Base-by-base conservation (phyloP, 1,140 invertebrate species). In the Bombyx mandarina region DNA sequence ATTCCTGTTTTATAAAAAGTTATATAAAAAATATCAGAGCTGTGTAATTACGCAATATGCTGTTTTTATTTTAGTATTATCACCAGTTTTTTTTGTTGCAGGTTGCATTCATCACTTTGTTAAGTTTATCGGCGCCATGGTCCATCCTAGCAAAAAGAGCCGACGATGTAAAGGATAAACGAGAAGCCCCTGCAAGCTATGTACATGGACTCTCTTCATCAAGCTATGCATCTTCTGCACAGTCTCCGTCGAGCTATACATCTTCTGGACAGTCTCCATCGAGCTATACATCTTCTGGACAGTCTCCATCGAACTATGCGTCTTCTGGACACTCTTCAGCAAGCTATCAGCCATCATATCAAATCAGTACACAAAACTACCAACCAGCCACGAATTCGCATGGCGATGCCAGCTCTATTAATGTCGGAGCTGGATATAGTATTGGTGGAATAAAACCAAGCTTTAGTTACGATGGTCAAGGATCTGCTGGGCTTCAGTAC, bases 391-490 rank as follows among this genome's bases (percentile, higher is more conserved):
- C 69, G 5, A 61, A 62, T 42, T 67, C 78, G 5, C 81, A 87
- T 18, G 76, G 75, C 18, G 82, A 79, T 45, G 77, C 74, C 7
- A 83, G 70, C 50, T 60, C 84, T 35, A 79, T 87, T 50, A 87
- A 81, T 54, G 71, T 87, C 8, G 82, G 82, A 42, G 84, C 84
- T 2, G 84, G 84, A 18, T 87, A 87, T 62, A 86, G 82, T 57
- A 71, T 87, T 26, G 84, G 82, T 45, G 84, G 81, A 43, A 74
- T 72, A 6, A 84, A 83, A 58, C 82, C 81, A 7, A 72, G 57
- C 54, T 84, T 73, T 58, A 75, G 63, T 54, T 82, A 73, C 50
- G 73, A 58, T 46, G 70, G 70, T 46, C 77, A 72, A 52, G 74
- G 69, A 44, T 71, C 69, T n/a, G 67, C 58, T 48, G 56, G 67